Evolutionary conservation across 2,888 invertebrate genomes (phyloP).

Genomic region (Polietes domitor): DNA sequence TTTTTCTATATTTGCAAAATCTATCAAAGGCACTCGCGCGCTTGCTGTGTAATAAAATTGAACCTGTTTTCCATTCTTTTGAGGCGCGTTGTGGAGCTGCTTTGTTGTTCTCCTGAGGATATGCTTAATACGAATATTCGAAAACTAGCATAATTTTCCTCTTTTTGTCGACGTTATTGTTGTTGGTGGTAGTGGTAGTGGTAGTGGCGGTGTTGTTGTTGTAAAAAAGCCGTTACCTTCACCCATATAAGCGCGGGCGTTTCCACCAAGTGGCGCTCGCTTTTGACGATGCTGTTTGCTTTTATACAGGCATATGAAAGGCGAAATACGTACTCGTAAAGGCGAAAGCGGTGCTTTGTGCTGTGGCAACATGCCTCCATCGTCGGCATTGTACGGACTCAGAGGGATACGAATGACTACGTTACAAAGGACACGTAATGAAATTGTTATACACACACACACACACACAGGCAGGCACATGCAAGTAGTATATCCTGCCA

Average conservation of each 20-base stretch:
- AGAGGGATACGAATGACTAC: constrained; percentile 20
- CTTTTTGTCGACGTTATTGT: too few species aligned
- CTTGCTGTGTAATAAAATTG: background rate
- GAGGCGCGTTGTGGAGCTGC: background rate
- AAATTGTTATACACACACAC: constrained; percentile 22
- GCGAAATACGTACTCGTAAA: constrained; percentile 2
- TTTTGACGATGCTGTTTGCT: constrained; percentile 1
- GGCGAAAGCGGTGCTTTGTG: constrained; percentile 10
- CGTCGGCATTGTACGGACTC: background rate
- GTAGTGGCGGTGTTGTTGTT: background rate
- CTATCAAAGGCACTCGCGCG: too few species aligned
- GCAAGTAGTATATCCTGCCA: too few species aligned
- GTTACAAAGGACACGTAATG: constrained; percentile 32
- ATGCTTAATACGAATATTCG: background rate
- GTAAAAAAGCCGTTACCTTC: background rate
- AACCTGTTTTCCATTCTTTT: background rate
- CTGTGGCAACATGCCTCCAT: background rate
- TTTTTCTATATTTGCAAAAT: too few species aligned
- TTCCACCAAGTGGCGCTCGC: background rate
- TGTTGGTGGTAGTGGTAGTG: too few species aligned
- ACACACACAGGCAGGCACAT: background rate
- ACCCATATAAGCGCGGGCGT: background rate
- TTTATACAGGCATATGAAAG: background rate
- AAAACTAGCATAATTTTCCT: background rate
- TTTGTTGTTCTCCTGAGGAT: background rate